Percentiles rank a stretch among this genome's conserved stretches.
Conservation (phyloP, 2,113 vertebrate species). For the Isichthys henryi region DNA sequence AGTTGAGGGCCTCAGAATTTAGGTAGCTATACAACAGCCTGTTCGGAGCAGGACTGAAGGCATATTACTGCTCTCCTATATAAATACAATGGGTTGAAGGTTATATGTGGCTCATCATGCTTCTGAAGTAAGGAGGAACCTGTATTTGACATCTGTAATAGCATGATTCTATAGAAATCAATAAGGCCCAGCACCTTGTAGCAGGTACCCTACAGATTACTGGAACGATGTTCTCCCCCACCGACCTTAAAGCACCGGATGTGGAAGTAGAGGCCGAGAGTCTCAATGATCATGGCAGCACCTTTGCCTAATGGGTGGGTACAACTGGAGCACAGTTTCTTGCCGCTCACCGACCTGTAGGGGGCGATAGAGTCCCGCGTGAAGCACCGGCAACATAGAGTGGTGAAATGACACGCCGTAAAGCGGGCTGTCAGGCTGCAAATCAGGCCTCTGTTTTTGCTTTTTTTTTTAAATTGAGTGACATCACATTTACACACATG, state of each 20-base stretch:
- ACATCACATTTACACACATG: background rate
- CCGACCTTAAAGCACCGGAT: conserved; percentile 83
- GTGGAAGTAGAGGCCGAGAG: conserved; percentile 86
- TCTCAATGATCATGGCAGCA: conserved; percentile 96
- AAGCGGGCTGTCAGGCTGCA: background rate
- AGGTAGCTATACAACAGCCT: background rate
- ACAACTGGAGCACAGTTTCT: conserved; percentile 86
- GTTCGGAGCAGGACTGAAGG: background rate
- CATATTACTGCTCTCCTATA: background rate
- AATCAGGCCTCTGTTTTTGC: background rate
- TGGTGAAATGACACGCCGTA: background rate
- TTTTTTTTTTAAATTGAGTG: background rate
- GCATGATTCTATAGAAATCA: too few relatives aligned
- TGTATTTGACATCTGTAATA: background rate
- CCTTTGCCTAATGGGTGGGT: conserved; percentile 84
- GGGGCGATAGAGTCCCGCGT: conserved; percentile 28
- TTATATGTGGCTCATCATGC: background rate
- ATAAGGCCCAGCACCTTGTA: background rate
- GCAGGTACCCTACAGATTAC: background rate
- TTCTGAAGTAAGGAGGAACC: background rate
- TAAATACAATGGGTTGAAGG: background rate
- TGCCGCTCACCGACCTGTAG: conserved; percentile 85
- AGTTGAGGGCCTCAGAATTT: background rate
- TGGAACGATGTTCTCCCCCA: background rate
- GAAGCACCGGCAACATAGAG: background rate